Conservation (phyloP, 2,113 vertebrate species). For the Pangasianodon gigas region DNA sequence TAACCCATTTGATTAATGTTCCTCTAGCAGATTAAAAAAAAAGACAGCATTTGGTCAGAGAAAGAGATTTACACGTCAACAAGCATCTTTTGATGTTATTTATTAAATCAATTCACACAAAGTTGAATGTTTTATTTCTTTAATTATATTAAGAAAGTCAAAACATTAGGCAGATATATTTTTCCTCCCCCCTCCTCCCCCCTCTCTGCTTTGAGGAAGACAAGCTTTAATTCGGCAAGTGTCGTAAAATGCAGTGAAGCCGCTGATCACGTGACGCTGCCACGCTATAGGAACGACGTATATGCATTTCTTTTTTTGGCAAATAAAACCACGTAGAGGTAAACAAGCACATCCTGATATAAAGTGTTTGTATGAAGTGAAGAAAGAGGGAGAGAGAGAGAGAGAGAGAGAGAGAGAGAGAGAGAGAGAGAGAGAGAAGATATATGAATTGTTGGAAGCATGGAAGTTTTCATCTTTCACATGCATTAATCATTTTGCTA, state of each 20-base stretch:
- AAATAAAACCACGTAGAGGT: neutral
- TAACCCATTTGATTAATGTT: neutral
- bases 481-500: neutral
- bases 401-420: neutral
- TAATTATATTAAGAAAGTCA: neutral
- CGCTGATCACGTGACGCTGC: constrained; percentile 19
- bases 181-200: neutral
- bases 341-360: neutral
- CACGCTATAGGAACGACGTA: constrained; percentile 20
- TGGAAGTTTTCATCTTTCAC: neutral
- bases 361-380: neutral
- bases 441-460: too few relatives aligned
- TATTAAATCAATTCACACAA: neutral
- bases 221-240: constrained; percentile 16
- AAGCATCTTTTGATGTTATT: neutral
- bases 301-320: neutral
- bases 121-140: neutral
- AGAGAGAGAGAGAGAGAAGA: neutral
- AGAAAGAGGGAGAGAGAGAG: neutral
- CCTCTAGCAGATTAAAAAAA: neutral
- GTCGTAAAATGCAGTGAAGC: constrained; percentile 16
- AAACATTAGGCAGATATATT: neutral
- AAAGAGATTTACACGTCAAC: neutral
- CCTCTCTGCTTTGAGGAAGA: constrained; percentile 23
- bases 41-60: neutral